Evolutionary conservation across 2,797 vertebrate species (phyloP).

Genomic region (Lindbergichthys nudifrons): DNA sequence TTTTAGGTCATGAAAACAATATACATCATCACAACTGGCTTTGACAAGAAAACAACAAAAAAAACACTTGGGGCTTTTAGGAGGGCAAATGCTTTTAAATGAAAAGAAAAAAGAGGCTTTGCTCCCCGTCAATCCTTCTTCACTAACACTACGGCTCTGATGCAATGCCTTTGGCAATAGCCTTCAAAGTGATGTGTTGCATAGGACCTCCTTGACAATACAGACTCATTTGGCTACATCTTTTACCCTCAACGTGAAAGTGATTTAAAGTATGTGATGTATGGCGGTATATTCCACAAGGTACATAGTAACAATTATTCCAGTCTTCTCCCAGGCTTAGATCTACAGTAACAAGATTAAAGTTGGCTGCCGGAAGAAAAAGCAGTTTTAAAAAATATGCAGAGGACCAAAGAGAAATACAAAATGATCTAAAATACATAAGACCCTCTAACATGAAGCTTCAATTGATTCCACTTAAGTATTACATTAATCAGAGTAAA

Average conservation of each 20-base stretch:
- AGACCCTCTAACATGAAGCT: slow-evolving; percentile 48
- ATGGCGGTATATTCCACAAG: slow-evolving; percentile 2
- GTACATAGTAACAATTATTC: slow-evolving; percentile 39
- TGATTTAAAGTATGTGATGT: slow-evolving; percentile 37
- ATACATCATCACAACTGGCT: slow-evolving; percentile 53
- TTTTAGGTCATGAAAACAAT: slow-evolving; percentile 74
- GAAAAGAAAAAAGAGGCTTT: slow-evolving; percentile 50
- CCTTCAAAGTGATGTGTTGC: slow-evolving; percentile 53
- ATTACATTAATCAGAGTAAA: slow-evolving; percentile 59
- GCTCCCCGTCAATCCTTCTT: slow-evolving; percentile 43
- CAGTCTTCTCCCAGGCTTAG: slow-evolving; percentile 14
- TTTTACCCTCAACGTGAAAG: slow-evolving; percentile 19
- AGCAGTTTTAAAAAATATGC: slow-evolving; percentile 19
- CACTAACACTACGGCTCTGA: slow-evolving; percentile 59
- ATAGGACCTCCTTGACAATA: slow-evolving; percentile 46
- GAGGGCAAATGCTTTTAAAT: slow-evolving; percentile 67
- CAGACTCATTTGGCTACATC: slow-evolving; percentile 55
- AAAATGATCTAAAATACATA: slow-evolving; percentile 40
- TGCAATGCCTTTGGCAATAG: slow-evolving; percentile 48
- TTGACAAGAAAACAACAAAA: slow-evolving; percentile 11
- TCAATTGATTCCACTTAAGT: slow-evolving; percentile 39
- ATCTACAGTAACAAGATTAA: slow-evolving; percentile 36
- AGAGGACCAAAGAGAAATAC: slow-evolving; percentile 37
- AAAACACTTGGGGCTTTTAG: slow-evolving; percentile 47
- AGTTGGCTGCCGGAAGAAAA: slow-evolving; percentile 9